Evolutionary conservation across 2,888 invertebrate species (phyloP).

Genomic region (Selenia dentaria): DNA sequence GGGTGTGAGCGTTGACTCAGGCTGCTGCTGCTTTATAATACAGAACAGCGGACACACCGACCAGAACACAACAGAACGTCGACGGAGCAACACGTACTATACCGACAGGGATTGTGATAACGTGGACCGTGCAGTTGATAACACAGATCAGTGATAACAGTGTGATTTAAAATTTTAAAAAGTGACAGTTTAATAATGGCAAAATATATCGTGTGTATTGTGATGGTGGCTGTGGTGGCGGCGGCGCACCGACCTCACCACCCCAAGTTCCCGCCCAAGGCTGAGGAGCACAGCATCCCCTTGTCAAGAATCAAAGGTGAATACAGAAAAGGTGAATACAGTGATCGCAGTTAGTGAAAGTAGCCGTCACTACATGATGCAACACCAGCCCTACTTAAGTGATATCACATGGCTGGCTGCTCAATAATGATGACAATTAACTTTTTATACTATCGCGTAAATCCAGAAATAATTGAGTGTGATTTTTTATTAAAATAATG

Average conservation of each 20-base stretch:
- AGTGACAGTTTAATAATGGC: conserved; percentile 50
- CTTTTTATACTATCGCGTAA: not conserved
- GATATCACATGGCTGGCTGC: not conserved
- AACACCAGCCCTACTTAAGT: conserved; percentile 19
- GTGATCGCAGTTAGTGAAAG: conserved; percentile 6
- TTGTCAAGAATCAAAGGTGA: conserved; percentile 41
- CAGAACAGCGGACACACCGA: conserved; percentile 49
- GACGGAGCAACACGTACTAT: conserved; percentile 59
- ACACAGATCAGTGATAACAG: conserved; percentile 38
- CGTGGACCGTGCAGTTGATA: conserved; percentile 13
- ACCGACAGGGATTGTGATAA: conserved; percentile 30
- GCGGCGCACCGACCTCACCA: conserved; percentile 60
- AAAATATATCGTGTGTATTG: conserved; percentile 59
- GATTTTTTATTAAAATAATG: no score
- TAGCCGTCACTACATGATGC: conserved; percentile 21
- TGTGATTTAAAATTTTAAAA: conserved; percentile 31
- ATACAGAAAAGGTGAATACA: conserved; percentile 58
- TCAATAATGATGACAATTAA: conserved; percentile 2
- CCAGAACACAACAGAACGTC: conserved; percentile 65
- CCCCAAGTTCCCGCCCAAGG: conserved; percentile 60
- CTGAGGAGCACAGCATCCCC: conserved; percentile 42
- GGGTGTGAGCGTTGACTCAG: conserved; percentile 53
- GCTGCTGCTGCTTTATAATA: conserved; percentile 62
- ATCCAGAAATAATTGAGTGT: no score
- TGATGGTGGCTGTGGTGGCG: conserved; percentile 55